Conservation (phyloP, 2,113 vertebrate species). For the Mesocricetus auratus region DNA sequence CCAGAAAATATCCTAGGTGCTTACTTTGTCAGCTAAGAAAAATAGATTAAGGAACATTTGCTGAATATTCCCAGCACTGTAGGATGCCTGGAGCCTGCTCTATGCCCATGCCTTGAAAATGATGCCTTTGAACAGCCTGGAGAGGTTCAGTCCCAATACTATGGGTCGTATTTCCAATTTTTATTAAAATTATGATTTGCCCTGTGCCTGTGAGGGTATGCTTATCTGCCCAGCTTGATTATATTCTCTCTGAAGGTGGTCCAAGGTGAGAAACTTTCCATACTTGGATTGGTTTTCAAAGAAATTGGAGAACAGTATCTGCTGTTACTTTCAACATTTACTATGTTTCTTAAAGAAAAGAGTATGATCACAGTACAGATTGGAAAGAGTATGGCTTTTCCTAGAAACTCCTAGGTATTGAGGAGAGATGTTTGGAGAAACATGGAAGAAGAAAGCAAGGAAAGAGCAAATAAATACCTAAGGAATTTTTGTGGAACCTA, state of each 20-base stretch:
- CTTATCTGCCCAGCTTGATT: constrained; percentile 70
- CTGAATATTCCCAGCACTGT: constrained; percentile 33
- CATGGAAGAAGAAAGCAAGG: not conserved
- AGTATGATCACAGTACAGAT: not conserved
- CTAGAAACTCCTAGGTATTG: not conserved
- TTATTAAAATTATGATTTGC: constrained; percentile 79
- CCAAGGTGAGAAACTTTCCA: constrained; percentile 76
- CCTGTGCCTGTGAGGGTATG: constrained; percentile 66
- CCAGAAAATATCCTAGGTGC: constrained; percentile 33
- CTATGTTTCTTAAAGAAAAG: constrained; percentile 57
- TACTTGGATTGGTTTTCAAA: constrained; percentile 60
- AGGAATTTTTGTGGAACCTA: not conserved
- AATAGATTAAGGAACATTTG: constrained; percentile 62
- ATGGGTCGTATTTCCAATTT: constrained; percentile 70
- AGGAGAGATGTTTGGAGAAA: not conserved
- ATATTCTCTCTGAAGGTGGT: constrained; percentile 72
- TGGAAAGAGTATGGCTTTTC: constrained; percentile 47
- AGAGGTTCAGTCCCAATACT: constrained; percentile 67
- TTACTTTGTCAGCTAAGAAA: constrained; percentile 67
- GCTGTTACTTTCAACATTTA: constrained; percentile 51
- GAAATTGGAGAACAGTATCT: constrained; percentile 61
- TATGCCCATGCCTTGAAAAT: constrained; percentile 57
- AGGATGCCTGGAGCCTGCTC: constrained; percentile 24
- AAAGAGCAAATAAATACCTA: not conserved
- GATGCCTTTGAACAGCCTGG: constrained; percentile 58